Evolutionary conservation across 2,888 invertebrate species (phyloP), one percentile per base, ranked within the genome.

Genomic region (Mesorhabditis spiculigera): DNA sequence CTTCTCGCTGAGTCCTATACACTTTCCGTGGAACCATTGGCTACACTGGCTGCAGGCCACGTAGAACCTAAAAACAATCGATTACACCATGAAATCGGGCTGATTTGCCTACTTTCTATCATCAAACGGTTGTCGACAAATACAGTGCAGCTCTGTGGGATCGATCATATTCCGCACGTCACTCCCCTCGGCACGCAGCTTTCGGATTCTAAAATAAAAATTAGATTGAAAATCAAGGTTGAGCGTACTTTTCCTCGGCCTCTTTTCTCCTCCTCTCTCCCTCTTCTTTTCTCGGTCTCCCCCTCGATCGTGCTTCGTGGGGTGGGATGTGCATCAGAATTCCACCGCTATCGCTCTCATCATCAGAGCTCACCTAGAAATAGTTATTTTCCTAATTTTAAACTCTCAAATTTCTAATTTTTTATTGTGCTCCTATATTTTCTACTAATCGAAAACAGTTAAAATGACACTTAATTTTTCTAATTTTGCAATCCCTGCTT

Each of bases 1-100:
- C 86, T 92, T 92, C 87, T 95, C 94, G 0, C 93, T 93, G 73
- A 97, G 93, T 64, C 92, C 93, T 10, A 97, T 94, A 87, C 98
- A 98, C 80, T 93, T 92, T 1, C 95, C 95, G 86, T 98, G 98
- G 90, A 94, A 97, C 96, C 97, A 97, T 87, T 95, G 95, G 85
- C 93, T 93, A 87, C 97, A 98, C 84, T 94, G 89, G 88, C 96
- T 95, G 88, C 98, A 98, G 72, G 94, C 95, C 77, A 98, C 93
- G 88, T 96, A 97, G 87, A 96, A 96, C 87, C 74, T 74, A 68
- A 45, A 28, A 58, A 13, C 13, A 58, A 45, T 50, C n/a, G n/a
- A 50, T 50, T 50, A 50, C 10, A 13, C n/a, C 8, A 13, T 50
- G 58, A 10, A 50, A 13, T 13, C 8, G n/a, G n/a, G 58, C 41